Evolutionary conservation across 2,113 vertebrate genomes (phyloP), one percentile per base, ranked within the genome.

Genomic region (Macquaria australasica): DNA sequence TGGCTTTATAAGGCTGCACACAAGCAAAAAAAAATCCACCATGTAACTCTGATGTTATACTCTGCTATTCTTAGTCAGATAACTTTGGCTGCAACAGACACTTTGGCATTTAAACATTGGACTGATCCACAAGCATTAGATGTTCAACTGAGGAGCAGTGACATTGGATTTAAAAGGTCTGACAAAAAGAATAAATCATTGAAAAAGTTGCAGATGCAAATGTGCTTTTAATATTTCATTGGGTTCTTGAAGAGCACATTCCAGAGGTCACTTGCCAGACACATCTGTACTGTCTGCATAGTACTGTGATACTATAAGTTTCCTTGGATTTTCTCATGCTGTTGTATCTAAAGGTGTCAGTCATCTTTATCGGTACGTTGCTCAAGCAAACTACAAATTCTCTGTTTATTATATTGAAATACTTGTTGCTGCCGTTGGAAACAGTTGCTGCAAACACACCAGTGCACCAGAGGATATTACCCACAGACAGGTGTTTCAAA

Each of bases 151-250:
- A 77, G 18, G 59, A 76, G 55, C 31, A n/a, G 11, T 70, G 77
- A 84, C 77, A 74, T 73, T 77, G 7, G n/a, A 84, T 76, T 55
- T 81, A 43, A 69, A 74, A 58, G 20, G 10, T 70, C 59, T 71
- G 82, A 79, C 64, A 74, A n/a, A 55, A 48, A 67, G 14, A 55
- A 77, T 74, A 81, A 56, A 82, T 85, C 68, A 63, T 1, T 70
- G 31, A 43, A 83, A 71, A 82, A 31, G 55, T 62, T 79, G 60
- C 34, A 62, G 62, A 51, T 69, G n/a, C 63, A 80, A 70, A 79
- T 75, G 20, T 85, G 75, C 23, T 48, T 76, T 48, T 86, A 21
- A 74, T 79, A 62, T 73, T 72, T 80, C 15, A 53, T 8, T 58
- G 37, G 43, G 20, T 41, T 79, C 25, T 71, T 48, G n/a, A 15